Conservation (phyloP, 2,888 invertebrate species). For the Epinotia nisella region DNA sequence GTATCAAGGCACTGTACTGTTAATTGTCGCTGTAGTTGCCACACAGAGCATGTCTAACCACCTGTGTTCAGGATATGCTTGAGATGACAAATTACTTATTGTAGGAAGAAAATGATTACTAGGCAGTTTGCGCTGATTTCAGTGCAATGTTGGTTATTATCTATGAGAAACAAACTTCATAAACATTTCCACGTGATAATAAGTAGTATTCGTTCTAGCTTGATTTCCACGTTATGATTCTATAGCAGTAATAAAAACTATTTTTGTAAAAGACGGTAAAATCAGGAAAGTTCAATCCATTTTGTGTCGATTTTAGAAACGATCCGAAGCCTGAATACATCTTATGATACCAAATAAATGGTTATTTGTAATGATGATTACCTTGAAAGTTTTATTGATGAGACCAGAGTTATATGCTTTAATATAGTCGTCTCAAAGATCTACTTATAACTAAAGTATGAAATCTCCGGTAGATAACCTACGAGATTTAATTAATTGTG, state of each 20-base stretch:
- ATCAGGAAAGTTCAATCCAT: neutral
- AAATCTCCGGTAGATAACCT: too few species aligned
- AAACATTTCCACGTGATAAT: neutral
- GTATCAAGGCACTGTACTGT: constrained; percentile 26
- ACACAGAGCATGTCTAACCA: constrained; percentile 40
- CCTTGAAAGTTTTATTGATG: neutral
- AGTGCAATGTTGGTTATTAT: neutral
- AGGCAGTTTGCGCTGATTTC: constrained; percentile 4
- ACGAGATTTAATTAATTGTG: too few species aligned
- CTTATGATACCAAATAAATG: neutral
- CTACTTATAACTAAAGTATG: too few species aligned
- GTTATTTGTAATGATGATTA: neutral
- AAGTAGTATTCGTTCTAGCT: neutral
- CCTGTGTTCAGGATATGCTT: constrained; percentile 36
- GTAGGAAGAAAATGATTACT: constrained; percentile 12
- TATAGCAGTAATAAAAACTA: too few species aligned
- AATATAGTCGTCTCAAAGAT: too few species aligned
- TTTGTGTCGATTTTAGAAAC: too few species aligned
- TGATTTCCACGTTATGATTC: too few species aligned
- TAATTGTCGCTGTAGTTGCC: constrained; percentile 31
- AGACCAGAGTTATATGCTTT: too few species aligned
- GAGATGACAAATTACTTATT: constrained; percentile 40
- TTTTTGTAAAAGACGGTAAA: neutral
- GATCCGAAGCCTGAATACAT: neutral
- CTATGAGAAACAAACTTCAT: constrained; percentile 3